These are phyloP conservation scores for Synergus japonicus DNA, from an alignment of 2,888 invertebrate genomes.

Conservation along the genomic window DNA sequence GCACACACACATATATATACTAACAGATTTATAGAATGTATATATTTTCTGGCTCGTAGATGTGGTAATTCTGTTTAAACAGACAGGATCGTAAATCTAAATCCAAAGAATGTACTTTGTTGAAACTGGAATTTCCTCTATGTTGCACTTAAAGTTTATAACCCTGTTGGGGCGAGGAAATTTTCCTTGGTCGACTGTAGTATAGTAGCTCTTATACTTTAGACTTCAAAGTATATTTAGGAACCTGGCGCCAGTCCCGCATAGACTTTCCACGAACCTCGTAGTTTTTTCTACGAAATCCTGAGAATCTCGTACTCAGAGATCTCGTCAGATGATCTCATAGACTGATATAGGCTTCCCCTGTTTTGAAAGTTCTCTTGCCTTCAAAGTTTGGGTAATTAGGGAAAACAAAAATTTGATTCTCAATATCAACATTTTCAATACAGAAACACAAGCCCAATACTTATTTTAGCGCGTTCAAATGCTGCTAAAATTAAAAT, in stretches of 20 bases:
- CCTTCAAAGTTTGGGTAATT: background rate
- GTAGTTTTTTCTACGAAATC: constrained; percentile 22
- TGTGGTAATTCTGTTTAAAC: background rate
- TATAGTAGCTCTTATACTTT: background rate
- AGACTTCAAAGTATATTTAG: background rate
- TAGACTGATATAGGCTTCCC: background rate
- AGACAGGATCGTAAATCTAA: background rate
- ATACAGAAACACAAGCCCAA: background rate
- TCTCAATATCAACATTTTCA: background rate
- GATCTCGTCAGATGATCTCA: background rate
- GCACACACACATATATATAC: background rate
- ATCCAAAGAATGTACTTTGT: background rate
- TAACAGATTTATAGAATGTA: background rate
- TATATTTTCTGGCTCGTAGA: background rate
- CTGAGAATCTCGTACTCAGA: background rate
- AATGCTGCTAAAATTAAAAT: no score
- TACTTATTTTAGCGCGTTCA: no score
- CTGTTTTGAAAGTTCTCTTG: background rate
- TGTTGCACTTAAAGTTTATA: constrained; percentile 18
- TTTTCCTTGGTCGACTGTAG: background rate
- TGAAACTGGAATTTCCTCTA: background rate
- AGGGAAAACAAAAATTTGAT: no score
- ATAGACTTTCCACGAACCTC: constrained; percentile 19
- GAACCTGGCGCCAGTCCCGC: constrained; percentile 35
- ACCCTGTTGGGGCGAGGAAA: background rate